These are phyloP conservation scores for Triplophysa tibetana DNA, from an alignment of 2,113 vertebrate genomes.

Conservation along the genomic window DNA sequence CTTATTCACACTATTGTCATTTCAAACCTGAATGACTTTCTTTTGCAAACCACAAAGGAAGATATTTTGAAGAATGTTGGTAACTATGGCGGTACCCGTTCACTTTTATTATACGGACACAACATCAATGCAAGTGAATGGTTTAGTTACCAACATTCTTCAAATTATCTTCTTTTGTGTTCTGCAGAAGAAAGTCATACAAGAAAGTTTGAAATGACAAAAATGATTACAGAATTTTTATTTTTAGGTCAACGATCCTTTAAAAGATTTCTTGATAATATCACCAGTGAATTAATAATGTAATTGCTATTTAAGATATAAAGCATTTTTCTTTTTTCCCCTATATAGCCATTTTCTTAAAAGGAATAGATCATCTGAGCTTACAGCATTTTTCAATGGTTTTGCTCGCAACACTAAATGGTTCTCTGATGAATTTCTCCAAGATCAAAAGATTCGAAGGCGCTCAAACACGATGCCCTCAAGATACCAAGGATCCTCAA, in stretches of 20 bases:
- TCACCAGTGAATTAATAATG: neutral
- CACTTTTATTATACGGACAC: too few species aligned
- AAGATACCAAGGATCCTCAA: conserved; percentile 50
- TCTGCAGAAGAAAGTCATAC: too few species aligned
- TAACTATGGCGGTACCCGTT: too few species aligned
- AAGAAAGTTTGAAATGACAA: too few species aligned
- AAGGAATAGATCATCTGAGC: conserved; percentile 70
- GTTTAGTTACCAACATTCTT: too few species aligned
- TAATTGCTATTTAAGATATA: neutral
- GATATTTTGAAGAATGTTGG: too few species aligned
- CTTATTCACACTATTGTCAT: too few species aligned
- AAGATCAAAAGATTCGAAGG: conserved; percentile 65
- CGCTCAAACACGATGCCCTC: conserved; percentile 63
- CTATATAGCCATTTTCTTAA: conserved; percentile 76
- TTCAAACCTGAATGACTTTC: too few species aligned
- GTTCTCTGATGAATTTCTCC: conserved; percentile 73
- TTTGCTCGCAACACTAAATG: conserved; percentile 61
- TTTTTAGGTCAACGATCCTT: neutral
- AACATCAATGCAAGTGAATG: too few species aligned
- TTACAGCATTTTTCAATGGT: conserved; percentile 67
- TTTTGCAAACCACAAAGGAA: too few species aligned
- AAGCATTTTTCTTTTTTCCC: conserved; percentile 15
- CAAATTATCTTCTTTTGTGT: too few species aligned
- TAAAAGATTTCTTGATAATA: neutral
- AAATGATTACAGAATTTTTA: too few species aligned